Base-by-base conservation (phyloP, 2,797 vertebrate genomes). In the Pseudotriccus pelzelni region DNA sequence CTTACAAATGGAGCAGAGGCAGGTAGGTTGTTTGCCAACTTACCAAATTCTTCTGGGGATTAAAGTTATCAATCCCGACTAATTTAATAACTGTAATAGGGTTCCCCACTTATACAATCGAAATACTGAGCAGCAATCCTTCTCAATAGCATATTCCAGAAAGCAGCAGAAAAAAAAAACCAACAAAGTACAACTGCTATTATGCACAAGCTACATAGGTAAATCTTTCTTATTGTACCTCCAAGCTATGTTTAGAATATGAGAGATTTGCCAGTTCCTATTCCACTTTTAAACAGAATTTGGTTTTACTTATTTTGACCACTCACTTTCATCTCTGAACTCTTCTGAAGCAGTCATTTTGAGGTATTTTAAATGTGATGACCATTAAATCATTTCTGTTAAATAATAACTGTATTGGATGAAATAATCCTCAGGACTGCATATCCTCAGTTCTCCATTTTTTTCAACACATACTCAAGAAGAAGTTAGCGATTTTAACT, bases 41-140 rank as follows among this genome's bases (percentile, higher is more conserved):
- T 76, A 84, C 3, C 8, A 69, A 6, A 24, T 46, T 85, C 19
- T 76, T 55, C 16, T 43, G 24, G 18, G 20, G 18, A 49, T 24
- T 76, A 43, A 30, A 63, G 12, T 70, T 70, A 79, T 2, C 22
- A 70, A 32, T 49, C 11, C 7, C 37, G 67, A 4, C 14, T 60
- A 56, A 70, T 64, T 74, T 32, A 92, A 72, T 10, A 11, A 3
- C 47, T 1, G 1, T 63, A 68, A 78, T 8, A 55, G 22, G 5
- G 30, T 21, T 85, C 15, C n/a, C 25, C 37, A 53, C 15, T 69
- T 44, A 30, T 0, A 58, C 2, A 75, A 50, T 12, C 0, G 1
- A 34, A 76, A 7, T 32, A 85, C 6, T 64, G 58, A 89, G 22
- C 1, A 11, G 37, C 20, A 91, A 60, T 19, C n/a, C 20, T 30